Conservation (phyloP, 2,888 invertebrate genomes). For the Netelia inedita region DNA sequence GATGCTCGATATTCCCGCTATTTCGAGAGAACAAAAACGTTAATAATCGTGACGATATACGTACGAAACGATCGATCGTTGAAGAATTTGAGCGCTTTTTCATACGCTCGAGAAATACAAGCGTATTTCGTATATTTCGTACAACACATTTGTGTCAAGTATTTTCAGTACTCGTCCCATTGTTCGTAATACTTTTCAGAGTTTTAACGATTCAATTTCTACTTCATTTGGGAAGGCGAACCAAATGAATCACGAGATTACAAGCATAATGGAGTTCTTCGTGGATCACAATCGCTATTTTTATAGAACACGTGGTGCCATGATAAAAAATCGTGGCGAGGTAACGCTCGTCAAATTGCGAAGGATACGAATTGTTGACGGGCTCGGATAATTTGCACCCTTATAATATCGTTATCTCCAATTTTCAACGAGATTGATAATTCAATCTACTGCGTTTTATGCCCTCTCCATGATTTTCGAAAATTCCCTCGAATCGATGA, state of each 20-base stretch:
- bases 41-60: slow-evolving; percentile 2
- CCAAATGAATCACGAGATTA: too few relatives aligned
- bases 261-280: neutral
- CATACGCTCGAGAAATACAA: neutral
- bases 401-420: slow-evolving; percentile 9
- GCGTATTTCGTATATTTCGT: neutral
- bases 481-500: neutral
- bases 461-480: neutral
- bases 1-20: slow-evolving; percentile 9
- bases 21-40: slow-evolving; percentile 33
- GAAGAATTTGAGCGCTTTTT: neutral
- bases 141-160: neutral
- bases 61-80: slow-evolving; percentile 2
- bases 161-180: neutral
- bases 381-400: slow-evolving; percentile 1
- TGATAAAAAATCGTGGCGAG: too few relatives aligned
- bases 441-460: neutral
- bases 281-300: slow-evolving; percentile 31
- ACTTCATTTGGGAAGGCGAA: slow-evolving; percentile 13
- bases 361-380: slow-evolving; percentile 40
- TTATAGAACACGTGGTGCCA: slow-evolving; percentile 35
- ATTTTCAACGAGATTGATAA: slow-evolving; percentile 33
- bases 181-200: neutral
- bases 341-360: neutral
- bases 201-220: neutral